phyloP scores from a whole-genome alignment of 2,888 invertebrate species.

The Leucoptera coffeella region DNA sequence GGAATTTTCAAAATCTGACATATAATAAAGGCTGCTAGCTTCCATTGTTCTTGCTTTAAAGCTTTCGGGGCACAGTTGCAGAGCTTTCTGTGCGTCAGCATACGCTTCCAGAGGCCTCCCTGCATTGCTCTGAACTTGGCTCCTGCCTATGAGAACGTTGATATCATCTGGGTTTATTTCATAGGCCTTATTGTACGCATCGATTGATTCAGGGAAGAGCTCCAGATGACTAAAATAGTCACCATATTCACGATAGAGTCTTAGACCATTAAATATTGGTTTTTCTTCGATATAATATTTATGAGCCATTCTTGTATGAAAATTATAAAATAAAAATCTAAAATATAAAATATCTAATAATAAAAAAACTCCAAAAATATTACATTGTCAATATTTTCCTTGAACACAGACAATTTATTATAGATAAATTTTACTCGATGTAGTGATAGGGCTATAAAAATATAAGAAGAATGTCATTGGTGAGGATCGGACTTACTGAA shows the following conservation, averaged over 20 bases:
- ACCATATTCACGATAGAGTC: constrained; percentile 37
- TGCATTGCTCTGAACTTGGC: constrained; percentile 36
- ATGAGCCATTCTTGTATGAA: too few species aligned
- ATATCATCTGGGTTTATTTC: constrained; percentile 24
- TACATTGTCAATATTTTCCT: too few species aligned
- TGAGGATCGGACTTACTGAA: too few species aligned
- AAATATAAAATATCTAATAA: too few species aligned
- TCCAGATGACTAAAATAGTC: constrained; percentile 32
- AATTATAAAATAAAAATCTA: too few species aligned
- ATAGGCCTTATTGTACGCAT: constrained; percentile 33
- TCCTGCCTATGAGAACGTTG: constrained; percentile 28
- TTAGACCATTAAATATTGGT: constrained; percentile 26
- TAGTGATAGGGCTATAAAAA: too few species aligned
- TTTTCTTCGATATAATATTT: too few species aligned
- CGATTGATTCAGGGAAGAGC: constrained; percentile 37
- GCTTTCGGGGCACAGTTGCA: constrained; percentile 28
- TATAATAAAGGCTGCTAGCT: constrained; percentile 35
- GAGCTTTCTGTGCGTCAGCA: constrained; percentile 33
- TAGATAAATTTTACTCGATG: too few species aligned
- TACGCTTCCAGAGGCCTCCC: constrained; percentile 34
- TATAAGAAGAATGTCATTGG: too few species aligned
- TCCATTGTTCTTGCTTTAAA: constrained; percentile 41
- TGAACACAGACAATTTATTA: too few species aligned
- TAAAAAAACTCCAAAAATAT: too few species aligned
- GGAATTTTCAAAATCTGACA: constrained; percentile 39